phyloP scores from a whole-genome alignment of 2,888 invertebrate genomes.

The Cactoblastis cactorum region DNA sequence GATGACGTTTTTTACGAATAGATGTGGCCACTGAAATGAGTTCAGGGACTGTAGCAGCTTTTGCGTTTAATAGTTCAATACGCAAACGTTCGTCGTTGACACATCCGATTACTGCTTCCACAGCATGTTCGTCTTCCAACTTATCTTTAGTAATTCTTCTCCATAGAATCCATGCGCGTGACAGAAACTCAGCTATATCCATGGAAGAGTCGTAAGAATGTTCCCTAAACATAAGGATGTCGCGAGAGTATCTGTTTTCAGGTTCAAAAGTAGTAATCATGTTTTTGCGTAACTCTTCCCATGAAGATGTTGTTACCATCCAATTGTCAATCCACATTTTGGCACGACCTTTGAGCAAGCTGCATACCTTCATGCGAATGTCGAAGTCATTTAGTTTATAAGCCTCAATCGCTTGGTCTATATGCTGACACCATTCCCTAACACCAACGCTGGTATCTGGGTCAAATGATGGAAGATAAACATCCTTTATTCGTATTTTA shows the following conservation, averaged over 20 bases:
- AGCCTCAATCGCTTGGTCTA: no score
- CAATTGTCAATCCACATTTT: no score
- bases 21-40: constrained; percentile 7
- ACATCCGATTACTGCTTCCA: not conserved
- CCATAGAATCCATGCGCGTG: constrained; percentile 15
- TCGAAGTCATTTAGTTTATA: no score
- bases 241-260: constrained; percentile 17
- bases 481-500: no score
- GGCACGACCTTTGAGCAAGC: no score
- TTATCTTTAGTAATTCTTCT: not conserved
- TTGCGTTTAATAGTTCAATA: constrained; percentile 12
- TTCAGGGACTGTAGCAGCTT: not conserved
- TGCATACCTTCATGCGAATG: no score
- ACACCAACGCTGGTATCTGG: no score
- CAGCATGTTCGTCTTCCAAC: not conserved
- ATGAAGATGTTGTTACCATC: no score
- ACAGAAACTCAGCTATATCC: constrained; percentile 19
- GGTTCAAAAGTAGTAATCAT: no score
- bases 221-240: constrained; percentile 16
- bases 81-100: constrained; percentile 2
- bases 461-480: no score
- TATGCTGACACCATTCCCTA: no score
- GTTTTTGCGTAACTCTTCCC: no score
- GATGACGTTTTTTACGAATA: not conserved
- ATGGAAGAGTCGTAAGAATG: constrained; percentile 16